Percentiles rank a stretch among this genome's conserved stretches.
Evolutionary conservation across 2,797 vertebrate species (phyloP).

Genomic region (Pristis pectinata): DNA sequence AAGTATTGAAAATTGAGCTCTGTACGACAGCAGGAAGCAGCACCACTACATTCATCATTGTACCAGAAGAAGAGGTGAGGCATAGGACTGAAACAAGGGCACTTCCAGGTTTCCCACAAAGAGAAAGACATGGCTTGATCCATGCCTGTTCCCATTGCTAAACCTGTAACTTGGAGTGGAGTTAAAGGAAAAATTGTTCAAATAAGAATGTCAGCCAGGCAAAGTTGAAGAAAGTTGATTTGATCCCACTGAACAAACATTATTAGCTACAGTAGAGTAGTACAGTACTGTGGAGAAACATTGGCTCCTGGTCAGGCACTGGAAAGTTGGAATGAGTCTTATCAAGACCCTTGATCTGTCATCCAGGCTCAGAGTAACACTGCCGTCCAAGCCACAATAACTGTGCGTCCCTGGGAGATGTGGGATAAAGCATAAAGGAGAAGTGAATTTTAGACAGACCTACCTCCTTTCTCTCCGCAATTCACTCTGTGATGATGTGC

Average conservation of each 20-base stretch:
- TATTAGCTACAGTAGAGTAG: no score
- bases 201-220: no score
- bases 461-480: slow-evolving; percentile 79
- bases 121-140: no score
- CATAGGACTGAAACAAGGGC: no score
- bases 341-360: background rate
- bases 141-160: no score
- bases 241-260: background rate
- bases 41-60: no score
- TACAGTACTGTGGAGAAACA: background rate
- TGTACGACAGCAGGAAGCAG: no score
- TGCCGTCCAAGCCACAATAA: background rate
- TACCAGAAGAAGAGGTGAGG: no score
- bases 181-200: no score
- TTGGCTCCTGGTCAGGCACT: background rate
- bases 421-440: background rate
- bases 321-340: background rate
- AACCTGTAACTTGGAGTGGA: no score
- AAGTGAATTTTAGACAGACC: slow-evolving; percentile 26
- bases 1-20: no score
- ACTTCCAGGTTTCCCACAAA: no score
- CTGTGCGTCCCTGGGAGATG: background rate
- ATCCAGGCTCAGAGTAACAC: background rate
- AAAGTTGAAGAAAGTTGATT: background rate
- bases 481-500: slow-evolving; percentile 65